Conservation (phyloP, 2,113 vertebrate genomes). For the Corvus cornix region DNA sequence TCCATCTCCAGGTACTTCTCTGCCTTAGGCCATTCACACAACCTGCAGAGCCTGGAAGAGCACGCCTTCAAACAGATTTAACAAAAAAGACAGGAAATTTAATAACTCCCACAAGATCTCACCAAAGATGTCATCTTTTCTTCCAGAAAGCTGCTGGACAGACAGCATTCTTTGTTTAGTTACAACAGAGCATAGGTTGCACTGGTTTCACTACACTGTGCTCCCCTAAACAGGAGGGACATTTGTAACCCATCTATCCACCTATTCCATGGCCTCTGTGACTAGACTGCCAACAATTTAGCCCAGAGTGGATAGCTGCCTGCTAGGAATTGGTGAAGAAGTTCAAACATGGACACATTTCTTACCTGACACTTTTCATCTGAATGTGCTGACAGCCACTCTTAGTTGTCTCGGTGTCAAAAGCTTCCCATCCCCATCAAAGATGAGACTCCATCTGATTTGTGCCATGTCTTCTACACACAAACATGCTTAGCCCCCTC, state of each 20-base stretch:
- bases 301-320: background rate
- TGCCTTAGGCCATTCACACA: background rate
- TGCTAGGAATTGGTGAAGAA: background rate
- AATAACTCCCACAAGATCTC: background rate
- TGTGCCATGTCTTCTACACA: background rate
- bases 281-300: background rate
- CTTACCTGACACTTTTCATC: background rate
- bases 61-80: background rate
- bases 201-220: background rate
- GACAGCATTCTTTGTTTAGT: background rate
- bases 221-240: background rate
- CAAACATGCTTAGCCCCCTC: background rate
- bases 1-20: background rate
- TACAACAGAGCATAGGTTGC: background rate
- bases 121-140: background rate
- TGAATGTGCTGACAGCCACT: background rate
- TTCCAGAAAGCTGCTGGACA: background rate
- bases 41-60: background rate
- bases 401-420: background rate
- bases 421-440: background rate
- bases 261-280: background rate
- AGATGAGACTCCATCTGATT: background rate
- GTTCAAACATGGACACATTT: background rate
- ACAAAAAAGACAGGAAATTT: background rate
- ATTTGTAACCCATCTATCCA: background rate